Percentiles rank a stretch among this genome's conserved stretches.
Evolutionary conservation across 2,888 invertebrate species (phyloP).

Genomic region (Himalopsyche tibetana): DNA sequence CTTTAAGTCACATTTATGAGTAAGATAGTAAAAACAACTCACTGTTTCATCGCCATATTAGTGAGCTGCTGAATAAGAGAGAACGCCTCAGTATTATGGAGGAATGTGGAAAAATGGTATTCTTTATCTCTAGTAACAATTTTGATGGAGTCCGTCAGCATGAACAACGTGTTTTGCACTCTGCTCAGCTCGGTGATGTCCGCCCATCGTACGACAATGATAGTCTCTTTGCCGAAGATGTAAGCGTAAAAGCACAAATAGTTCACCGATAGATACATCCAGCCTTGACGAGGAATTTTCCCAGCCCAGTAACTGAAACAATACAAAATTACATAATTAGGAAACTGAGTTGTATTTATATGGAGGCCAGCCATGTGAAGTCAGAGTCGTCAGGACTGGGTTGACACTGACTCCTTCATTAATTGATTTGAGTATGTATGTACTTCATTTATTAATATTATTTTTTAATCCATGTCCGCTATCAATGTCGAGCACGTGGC

Average conservation of each 20-base stretch:
- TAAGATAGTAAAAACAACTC: slow-evolving; percentile 67
- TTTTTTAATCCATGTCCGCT: too few species aligned
- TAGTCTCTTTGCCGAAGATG: slow-evolving; percentile 93
- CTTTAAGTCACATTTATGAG: too few species aligned
- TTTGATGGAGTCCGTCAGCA: slow-evolving; percentile 92
- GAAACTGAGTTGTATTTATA: background rate
- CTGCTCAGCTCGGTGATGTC: slow-evolving; percentile 90
- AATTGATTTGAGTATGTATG: too few species aligned
- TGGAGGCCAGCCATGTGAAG: background rate
- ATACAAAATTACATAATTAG: background rate
- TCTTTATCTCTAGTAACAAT: slow-evolving; percentile 90
- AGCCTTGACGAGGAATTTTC: slow-evolving; percentile 95
- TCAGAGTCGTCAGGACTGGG: too few species aligned
- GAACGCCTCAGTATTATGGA: slow-evolving; percentile 92
- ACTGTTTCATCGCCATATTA: slow-evolving; percentile 97
- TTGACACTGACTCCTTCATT: too few species aligned
- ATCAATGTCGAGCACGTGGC: too few species aligned
- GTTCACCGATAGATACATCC: slow-evolving; percentile 97
- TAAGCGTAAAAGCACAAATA: slow-evolving; percentile 97
- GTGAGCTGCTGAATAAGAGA: slow-evolving; percentile 95
- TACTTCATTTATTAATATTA: too few species aligned
- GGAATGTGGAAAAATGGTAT: slow-evolving; percentile 94
- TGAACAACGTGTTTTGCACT: slow-evolving; percentile 79
- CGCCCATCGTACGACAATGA: slow-evolving; percentile 92
- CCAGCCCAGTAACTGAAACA: slow-evolving; percentile 92